Evolutionary conservation across 2,888 invertebrate species (phyloP), one percentile per base, ranked within the genome.

Genomic region (Drosophila demipolita): DNA sequence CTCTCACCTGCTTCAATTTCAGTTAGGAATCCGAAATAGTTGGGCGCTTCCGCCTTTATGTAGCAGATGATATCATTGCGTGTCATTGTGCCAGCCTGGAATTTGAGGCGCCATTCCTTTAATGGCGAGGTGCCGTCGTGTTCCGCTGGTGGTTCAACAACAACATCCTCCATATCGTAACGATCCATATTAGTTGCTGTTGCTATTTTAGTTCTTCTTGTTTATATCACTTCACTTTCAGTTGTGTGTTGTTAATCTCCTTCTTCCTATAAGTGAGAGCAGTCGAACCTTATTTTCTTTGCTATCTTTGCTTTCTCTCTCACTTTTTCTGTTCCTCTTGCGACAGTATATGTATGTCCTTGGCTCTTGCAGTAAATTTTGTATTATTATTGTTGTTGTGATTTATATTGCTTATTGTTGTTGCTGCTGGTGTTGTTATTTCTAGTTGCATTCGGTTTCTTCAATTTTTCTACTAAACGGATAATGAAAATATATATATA

Each of bases 41-140:
- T 92, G 66, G 92, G 91, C 32, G 93, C 84, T 74, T 91, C 85
- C 63, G 87, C 89, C 74, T 91, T 91, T 81, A 93, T 93, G 74
- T 91, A 92, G 17, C 92, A 92, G 23, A 91, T 88, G 52, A 93
- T 89, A 72, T 93, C 92, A 50, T 80, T 86, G 68, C 90, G 85
- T 49, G 87, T 80, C 63, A 93, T 76, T 62, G 91, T 91, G 53
- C 93, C 93, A 59, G 91, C 82, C 69, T 92, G 92, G 50, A 89
- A 89, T 78, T 92, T 93, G 12, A 93, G 86, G 68, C 93, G 92
- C 93, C 93, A 93, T 79, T 93, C 91, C 84, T 93, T 93, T 17
- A 93, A 67, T 15, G 92, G 92, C 29, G 91, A 87, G 61, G 78
- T 89, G 60, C 82, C 75, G 52, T 78, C 80, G 54, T 62, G 67